A percentile compares a stretch with the other conserved stretches of the same genome.
Conservation (phyloP, 1,140 invertebrate genomes). For the Lethocerus indicus region DNA sequence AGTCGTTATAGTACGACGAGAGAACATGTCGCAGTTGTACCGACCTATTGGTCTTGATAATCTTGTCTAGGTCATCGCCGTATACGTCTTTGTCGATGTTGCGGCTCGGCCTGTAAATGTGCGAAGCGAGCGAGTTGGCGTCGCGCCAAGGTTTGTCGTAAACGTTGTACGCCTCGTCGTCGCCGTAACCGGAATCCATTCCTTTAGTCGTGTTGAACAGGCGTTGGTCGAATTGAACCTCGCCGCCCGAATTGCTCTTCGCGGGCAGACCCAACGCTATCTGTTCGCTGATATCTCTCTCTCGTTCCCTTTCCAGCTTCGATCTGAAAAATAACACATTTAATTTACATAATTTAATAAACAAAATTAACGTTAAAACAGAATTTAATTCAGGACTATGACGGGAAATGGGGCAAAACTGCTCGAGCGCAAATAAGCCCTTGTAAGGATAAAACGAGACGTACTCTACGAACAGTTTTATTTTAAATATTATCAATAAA, state of each 20-base stretch:
- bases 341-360: not conserved
- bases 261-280: constrained; percentile 93
- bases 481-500: not conserved
- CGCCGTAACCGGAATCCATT: constrained; percentile 91
- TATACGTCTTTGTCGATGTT: constrained; percentile 83
- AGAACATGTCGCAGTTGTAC: too few relatives aligned
- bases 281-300: constrained; percentile 96
- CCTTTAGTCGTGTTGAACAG: constrained; percentile 92
- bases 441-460: too few relatives aligned
- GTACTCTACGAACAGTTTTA: too few relatives aligned
- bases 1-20: too few relatives aligned
- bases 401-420: too few relatives aligned
- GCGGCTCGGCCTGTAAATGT: constrained; percentile 83
- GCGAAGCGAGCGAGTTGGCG: constrained; percentile 60
- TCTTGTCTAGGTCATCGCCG: constrained; percentile 69
- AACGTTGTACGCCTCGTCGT: constrained; percentile 95
- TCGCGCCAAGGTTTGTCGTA: constrained; percentile 93
- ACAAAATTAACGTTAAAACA: not conserved
- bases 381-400: too few relatives aligned
- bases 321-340: constrained; percentile 31
- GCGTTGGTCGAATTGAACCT: constrained; percentile 88
- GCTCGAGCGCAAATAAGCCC: too few relatives aligned
- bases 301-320: constrained; percentile 75
- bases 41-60: constrained; percentile 81
- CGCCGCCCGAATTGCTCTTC: constrained; percentile 49